Conservation (phyloP, 2,113 vertebrate genomes). For the Syrrhaptes paradoxus region DNA sequence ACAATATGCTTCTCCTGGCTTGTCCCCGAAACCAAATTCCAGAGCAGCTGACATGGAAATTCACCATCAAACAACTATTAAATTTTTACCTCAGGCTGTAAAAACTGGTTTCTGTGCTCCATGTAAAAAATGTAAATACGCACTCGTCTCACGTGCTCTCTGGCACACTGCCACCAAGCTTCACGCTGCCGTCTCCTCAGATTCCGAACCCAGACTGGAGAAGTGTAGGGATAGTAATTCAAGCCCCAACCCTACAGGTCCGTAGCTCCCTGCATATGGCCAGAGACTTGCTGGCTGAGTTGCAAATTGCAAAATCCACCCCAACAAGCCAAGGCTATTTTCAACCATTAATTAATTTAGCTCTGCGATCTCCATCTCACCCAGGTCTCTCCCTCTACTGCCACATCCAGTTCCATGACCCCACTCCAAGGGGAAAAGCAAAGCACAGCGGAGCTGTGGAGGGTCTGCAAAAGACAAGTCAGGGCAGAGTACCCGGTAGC, state of each 20-base stretch:
- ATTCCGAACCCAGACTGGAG: not conserved
- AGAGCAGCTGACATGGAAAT: constrained; percentile 69
- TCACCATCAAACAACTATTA: constrained; percentile 60
- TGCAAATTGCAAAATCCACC: not conserved
- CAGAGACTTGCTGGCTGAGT: not conserved
- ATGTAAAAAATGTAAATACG: not conserved
- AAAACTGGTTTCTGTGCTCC: not conserved
- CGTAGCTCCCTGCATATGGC: not conserved
- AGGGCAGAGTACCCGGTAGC: not conserved
- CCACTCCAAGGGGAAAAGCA: not conserved
- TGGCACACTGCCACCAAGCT: not conserved
- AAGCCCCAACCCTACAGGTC: not conserved
- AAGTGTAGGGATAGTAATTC: not conserved
- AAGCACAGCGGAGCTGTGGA: not conserved
- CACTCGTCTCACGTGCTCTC: not conserved
- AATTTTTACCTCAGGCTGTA: constrained; percentile 50
- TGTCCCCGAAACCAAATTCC: constrained; percentile 47
- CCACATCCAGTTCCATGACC: not conserved
- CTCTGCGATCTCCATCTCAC: not conserved
- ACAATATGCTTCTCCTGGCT: constrained; percentile 69
- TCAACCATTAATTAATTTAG: not conserved
- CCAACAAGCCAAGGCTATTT: not conserved
- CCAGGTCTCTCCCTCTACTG: not conserved
- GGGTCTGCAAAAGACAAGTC: not conserved
- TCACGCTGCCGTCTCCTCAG: not conserved